Evolutionary conservation across 2,113 vertebrate genomes (phyloP), one percentile per base, ranked within the genome.

Genomic region (Climacteris rufus): DNA sequence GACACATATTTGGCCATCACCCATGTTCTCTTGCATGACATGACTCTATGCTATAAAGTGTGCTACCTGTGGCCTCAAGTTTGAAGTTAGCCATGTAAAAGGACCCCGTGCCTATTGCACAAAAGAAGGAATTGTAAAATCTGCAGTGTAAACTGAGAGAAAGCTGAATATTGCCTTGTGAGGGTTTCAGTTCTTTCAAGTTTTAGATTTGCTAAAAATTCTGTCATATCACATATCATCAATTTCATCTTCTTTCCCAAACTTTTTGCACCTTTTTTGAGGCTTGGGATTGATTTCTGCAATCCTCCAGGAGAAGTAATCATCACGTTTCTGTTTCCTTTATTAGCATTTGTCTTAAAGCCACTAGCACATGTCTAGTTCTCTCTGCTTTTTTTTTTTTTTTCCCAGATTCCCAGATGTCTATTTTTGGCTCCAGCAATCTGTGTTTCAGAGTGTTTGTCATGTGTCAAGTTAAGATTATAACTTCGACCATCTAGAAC

Each of bases 321-420:
- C 79, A 88, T 94, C 90, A 93, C 10, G 8, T 93, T 94, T 84
- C 87, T 93, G 68, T 92, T 97, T 94, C 96, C 87, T 95, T 92
- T 96, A 95, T 94, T 96, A 97, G 71, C 83, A 94, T 96, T 97
- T 94, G 79, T 95, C 72, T 95, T 88, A 88, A 93, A 96, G 81
- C 50, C 79, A 86, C 90, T 85, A 93, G 79, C 90, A 97, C 74
- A 94, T 79, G 42, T 90, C 66, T 95, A 82, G 65, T 94, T 95
- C 24, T 85, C 53, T 87, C 39, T 80, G 2, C 0, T 3, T 54
- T 30, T 33, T 60, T 87, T 30, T 74, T 11, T 0, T 56, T 68
- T 71, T 83, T 72, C 57, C 74, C 85, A 88, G 85, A 88, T 65
- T 72, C 79, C 75, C 92, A 95, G 95, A 94, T 95, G 94, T 93